These are phyloP conservation scores for Ambastaia sidthimunki DNA, from an alignment of 2,797 vertebrate species.

Conservation along the genomic window DNA sequence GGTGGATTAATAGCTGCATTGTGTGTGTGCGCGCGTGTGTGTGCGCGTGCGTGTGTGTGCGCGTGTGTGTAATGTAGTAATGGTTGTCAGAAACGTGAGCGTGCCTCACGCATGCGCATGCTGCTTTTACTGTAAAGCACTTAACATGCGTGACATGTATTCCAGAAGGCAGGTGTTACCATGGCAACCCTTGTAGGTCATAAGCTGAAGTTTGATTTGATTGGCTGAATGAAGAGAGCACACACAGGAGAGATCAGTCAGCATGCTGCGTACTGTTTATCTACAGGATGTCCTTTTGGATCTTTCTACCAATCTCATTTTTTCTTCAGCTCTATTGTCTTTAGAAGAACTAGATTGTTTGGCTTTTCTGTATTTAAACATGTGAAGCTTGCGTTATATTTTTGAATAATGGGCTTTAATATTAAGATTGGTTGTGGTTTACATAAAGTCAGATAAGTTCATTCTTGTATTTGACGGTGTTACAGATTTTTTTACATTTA, in stretches of 20 bases:
- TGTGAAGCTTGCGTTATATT: not conserved
- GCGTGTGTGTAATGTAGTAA: conserved; percentile 5
- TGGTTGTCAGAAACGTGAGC: conserved; percentile 7
- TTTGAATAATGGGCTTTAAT: not conserved
- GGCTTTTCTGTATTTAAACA: conserved; percentile 5
- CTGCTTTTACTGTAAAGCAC: conserved; percentile 70
- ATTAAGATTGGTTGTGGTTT: not conserved
- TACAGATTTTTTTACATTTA: too few relatives aligned
- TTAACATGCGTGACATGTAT: conserved; percentile 99
- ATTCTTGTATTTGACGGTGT: too few relatives aligned
- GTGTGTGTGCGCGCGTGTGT: not conserved
- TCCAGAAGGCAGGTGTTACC: conserved; percentile 85
- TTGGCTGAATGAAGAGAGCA: conserved; percentile 86
- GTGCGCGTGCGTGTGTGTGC: not conserved
- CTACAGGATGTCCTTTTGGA: conserved; percentile 46
- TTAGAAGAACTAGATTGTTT: not conserved
- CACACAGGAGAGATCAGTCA: conserved; percentile 80
- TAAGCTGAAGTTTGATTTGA: conserved; percentile 89
- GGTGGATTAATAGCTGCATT: conserved; percentile 27
- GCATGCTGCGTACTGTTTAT: conserved; percentile 69
- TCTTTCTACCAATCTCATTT: conserved; percentile 25
- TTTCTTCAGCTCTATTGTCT: conserved; percentile 11
- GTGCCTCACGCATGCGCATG: conserved; percentile 26
- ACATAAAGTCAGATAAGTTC: too few relatives aligned
- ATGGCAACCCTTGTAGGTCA: conserved; percentile 89